Base-by-base conservation (phyloP, 2,888 invertebrate species). In the Dasysyrphus tricinctus region DNA sequence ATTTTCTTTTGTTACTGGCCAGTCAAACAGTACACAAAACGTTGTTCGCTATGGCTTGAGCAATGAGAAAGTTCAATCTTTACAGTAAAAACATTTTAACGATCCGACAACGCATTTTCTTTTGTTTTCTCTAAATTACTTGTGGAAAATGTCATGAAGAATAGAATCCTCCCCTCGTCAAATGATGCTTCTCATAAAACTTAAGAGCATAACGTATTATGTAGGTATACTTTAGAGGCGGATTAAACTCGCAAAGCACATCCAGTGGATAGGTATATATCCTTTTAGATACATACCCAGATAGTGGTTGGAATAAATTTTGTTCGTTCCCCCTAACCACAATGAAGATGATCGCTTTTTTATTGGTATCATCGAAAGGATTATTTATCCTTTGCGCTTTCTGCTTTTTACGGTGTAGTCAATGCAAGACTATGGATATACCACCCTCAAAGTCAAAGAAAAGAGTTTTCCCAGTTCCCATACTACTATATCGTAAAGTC, bases 281-380 rank as follows among this genome's bases (percentile, higher is more conserved):
- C 61, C 59, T 16, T 59, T 11, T 14, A n/a, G n/a, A n/a, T n/a
- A n/a, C 9, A 2, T 7, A 39, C 6, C 42, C 39, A 42, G 72
- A 72, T 56, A 79, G 72, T 73, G 73, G 57, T 9, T 51, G 47
- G 61, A 80, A 74, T 67, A 54, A 69, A 80, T 81, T 76, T 72
- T 65, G 56, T 57, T 19, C n/a, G 47, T 65, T 47, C 47, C 56
- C 47, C 29, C 12, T 29, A 81, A 61, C 61, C 70, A 72, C 63
- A 65, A 69, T 76, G 70, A 80, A 44, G 49, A 80, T 80, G 63
- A 80, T 76, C 75, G 54, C 80, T 76, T 56, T 76, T 76, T 76
- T 76, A 76, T 80, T 75, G 61, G 74, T 54, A 61, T 42, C 75
- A 80, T 76, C 56, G 70, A 76, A 76, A 49, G 47, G 56, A 76